Evolutionary conservation across 2,888 invertebrate species (phyloP).

Genomic region (Rhagonycha lutea): DNA sequence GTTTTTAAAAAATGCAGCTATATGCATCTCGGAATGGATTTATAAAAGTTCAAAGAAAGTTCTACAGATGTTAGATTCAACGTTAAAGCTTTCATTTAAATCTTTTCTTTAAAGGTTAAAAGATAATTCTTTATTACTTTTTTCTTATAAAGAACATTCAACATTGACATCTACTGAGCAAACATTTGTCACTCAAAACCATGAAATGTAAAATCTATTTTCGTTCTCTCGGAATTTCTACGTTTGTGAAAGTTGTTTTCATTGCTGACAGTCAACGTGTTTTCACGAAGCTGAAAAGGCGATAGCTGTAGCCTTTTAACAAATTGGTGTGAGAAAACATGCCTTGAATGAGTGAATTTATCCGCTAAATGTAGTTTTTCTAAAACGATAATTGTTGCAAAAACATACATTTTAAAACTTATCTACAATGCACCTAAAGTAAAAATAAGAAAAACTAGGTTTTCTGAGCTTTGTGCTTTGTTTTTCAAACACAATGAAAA

Average conservation of each 20-base stretch:
- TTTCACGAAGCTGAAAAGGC: conserved; percentile 7
- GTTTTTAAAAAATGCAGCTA: background rate
- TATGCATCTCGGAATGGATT: background rate
- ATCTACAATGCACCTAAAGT: background rate
- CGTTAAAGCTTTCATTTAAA: background rate
- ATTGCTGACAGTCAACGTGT: conserved; percentile 13
- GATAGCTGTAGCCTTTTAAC: conserved; percentile 15
- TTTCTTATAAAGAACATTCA: background rate
- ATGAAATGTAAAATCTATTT: conserved; percentile 18
- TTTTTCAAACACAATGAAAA: background rate
- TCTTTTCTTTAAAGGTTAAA: background rate
- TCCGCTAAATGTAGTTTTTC: background rate
- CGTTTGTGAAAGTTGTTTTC: conserved; percentile 17
- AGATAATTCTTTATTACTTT: background rate
- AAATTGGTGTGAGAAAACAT: conserved; percentile 18
- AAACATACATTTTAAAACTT: background rate
- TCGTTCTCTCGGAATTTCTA: conserved; percentile 6
- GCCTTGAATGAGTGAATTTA: background rate
- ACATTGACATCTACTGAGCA: conserved; percentile 8
- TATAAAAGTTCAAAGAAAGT: background rate
- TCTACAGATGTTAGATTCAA: background rate
- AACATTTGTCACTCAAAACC: conserved; percentile 15
- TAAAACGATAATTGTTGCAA: background rate
- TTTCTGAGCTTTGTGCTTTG: no score
- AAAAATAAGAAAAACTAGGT: background rate